phyloP scores from a whole-genome alignment of 2,113 vertebrate genomes.

The Lagenorhynchus albirostris region DNA sequence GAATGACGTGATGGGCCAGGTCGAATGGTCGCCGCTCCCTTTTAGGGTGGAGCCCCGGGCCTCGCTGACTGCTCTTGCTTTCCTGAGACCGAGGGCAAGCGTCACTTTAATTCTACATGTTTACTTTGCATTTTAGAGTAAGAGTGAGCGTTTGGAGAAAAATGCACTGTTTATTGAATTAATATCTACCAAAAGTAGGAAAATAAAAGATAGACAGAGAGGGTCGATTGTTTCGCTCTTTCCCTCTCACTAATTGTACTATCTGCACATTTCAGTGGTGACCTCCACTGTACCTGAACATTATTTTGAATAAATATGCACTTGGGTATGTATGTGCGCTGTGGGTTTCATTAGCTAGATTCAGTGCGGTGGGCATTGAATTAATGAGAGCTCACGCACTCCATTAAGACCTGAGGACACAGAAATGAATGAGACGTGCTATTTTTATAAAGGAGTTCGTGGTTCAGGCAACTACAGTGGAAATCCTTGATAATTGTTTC shows the following conservation, averaged over 20 bases:
- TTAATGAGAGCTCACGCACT: not conserved
- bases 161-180: not conserved
- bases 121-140: not conserved
- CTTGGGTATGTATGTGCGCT: not conserved
- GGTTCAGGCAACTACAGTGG: not conserved
- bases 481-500: not conserved
- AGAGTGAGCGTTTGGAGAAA: not conserved
- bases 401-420: not conserved
- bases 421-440: not conserved
- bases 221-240: not conserved
- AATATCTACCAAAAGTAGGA: not conserved
- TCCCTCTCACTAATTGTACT: not conserved
- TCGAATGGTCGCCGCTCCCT: not conserved
- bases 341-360: not conserved
- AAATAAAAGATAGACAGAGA: not conserved
- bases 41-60: not conserved
- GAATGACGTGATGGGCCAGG: not conserved
- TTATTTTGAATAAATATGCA: not conserved
- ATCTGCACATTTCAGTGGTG: not conserved
- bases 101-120: not conserved
- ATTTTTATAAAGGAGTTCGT: not conserved
- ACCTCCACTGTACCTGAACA: not conserved
- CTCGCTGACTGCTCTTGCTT: not conserved
- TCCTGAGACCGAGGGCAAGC: not conserved
- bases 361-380: not conserved